Conservation (phyloP, 1,140 invertebrate species). For the Cotesia chilonis region DNA sequence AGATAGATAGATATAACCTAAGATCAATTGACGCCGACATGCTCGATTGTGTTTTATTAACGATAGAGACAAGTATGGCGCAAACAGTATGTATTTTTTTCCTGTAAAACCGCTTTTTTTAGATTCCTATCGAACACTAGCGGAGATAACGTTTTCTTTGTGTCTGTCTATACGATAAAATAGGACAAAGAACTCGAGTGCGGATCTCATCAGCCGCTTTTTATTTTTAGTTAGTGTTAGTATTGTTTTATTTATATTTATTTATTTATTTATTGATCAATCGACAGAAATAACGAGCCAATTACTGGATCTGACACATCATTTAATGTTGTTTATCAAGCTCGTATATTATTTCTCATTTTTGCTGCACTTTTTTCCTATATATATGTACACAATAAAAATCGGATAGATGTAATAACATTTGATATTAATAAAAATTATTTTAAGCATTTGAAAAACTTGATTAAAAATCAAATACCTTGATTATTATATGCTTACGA, state of each 20-base stretch:
- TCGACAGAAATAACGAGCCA: neutral
- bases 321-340: neutral
- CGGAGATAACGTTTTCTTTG: conserved; percentile 34
- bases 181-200: conserved; percentile 12
- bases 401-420: too few relatives aligned
- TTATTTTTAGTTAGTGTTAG: neutral
- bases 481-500: too few relatives aligned
- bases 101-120: conserved; percentile 39
- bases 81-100: conserved; percentile 45
- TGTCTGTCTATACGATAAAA: neutral
- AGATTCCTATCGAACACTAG: conserved; percentile 47
- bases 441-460: too few relatives aligned
- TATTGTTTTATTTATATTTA: conserved; percentile 2
- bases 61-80: conserved; percentile 47
- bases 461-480: too few relatives aligned
- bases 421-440: too few relatives aligned
- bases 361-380: neutral
- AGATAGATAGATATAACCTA: conserved; percentile 20
- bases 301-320: neutral
- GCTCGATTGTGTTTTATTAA: conserved; percentile 54
- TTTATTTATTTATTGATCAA: conserved; percentile 12
- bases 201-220: neutral
- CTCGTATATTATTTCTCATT: conserved; percentile 3
- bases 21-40: conserved; percentile 52
- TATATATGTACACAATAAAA: neutral